phyloP scores from a whole-genome alignment of 2,888 invertebrate species.

The Lingula anatina region DNA sequence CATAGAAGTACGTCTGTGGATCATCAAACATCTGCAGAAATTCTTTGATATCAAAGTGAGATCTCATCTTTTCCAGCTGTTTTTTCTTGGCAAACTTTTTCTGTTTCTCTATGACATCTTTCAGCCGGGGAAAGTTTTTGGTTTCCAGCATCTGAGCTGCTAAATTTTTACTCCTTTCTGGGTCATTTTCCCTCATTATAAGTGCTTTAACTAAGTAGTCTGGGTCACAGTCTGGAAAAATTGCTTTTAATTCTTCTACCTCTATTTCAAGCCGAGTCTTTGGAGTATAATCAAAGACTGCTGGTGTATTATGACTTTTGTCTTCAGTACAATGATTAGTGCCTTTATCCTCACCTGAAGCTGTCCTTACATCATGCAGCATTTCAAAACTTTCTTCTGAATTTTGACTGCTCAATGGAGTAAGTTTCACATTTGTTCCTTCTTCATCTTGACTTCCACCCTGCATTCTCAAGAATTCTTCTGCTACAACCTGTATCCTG shows the following conservation, averaged over 20 bases:
- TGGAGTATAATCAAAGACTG: not conserved
- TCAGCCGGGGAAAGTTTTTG: slow-evolving; percentile 31
- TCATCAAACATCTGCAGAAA: slow-evolving; percentile 40
- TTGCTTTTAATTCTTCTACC: slow-evolving; percentile 25
- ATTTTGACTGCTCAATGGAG: not conserved
- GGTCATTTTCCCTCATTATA: slow-evolving; percentile 15
- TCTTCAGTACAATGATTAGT: no score
- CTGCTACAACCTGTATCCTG: slow-evolving; percentile 34
- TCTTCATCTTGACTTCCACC: not conserved
- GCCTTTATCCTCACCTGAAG: no score
- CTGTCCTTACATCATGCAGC: no score
- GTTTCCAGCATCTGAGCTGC: slow-evolving; percentile 31
- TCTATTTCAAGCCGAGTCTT: slow-evolving; percentile 19
- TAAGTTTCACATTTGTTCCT: not conserved
- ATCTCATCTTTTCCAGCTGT: slow-evolving; percentile 16
- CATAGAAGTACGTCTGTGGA: slow-evolving; percentile 28
- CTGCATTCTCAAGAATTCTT: slow-evolving; percentile 21
- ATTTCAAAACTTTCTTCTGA: not conserved
- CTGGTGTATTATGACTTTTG: no score
- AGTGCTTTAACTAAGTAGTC: slow-evolving; percentile 34
- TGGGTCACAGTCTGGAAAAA: slow-evolving; percentile 45
- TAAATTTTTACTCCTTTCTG: slow-evolving; percentile 24
- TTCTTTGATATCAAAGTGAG: slow-evolving; percentile 21
- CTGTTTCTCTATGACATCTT: slow-evolving; percentile 22
- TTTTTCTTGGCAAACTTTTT: slow-evolving; percentile 8